A percentile compares a stretch with the other conserved stretches of the same genome.
phyloP scores from a whole-genome alignment of 2,113 vertebrate species.

The Pelvicachromis taeniatus region DNA sequence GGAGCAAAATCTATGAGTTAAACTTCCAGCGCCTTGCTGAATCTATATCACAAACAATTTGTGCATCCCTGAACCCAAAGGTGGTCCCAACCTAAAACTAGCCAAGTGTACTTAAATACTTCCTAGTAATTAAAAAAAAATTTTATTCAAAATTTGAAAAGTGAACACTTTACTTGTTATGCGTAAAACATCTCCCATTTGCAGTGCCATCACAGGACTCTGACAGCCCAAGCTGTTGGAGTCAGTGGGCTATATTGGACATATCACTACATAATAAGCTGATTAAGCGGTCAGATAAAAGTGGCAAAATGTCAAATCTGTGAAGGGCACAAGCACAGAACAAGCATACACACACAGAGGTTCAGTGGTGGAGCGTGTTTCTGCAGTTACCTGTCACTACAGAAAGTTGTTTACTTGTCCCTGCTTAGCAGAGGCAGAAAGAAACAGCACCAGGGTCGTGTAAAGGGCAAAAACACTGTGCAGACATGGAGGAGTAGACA shows the following conservation, averaged over 20 bases:
- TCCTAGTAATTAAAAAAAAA: neutral
- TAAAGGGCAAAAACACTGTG: neutral
- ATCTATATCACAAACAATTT: neutral
- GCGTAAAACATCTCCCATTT: neutral
- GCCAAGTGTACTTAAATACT: neutral
- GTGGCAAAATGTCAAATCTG: neutral
- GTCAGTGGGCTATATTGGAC: neutral
- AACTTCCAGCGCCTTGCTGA: accelerated
- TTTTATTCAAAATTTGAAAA: too few species aligned
- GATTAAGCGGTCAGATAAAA: neutral
- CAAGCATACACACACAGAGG: neutral
- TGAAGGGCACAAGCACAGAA: neutral
- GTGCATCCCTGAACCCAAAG: neutral
- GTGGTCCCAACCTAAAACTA: neutral
- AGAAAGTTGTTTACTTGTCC: neutral
- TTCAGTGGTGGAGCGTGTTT: neutral
- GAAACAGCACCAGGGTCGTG: neutral
- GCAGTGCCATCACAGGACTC: neutral
- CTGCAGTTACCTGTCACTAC: neutral
- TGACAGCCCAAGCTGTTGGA: neutral
- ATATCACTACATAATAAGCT: neutral
- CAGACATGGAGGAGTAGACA: neutral
- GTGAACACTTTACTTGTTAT: too few species aligned
- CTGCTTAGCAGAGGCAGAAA: neutral
- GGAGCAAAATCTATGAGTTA: neutral